These are phyloP conservation scores for Thalpophila matura DNA, from an alignment of 2,888 invertebrate genomes.

Conservation along the genomic window DNA sequence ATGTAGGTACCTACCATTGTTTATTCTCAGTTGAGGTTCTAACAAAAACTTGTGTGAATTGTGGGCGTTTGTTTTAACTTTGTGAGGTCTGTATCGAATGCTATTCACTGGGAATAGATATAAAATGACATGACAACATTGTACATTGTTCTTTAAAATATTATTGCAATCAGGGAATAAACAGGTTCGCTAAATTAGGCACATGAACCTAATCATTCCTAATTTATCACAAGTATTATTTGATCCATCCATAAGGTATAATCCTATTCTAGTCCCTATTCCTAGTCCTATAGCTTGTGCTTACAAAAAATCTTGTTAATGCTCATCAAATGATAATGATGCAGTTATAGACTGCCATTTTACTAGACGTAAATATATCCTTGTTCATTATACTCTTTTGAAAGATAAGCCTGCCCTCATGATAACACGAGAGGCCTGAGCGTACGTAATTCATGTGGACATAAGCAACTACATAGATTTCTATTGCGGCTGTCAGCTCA, in stretches of 20 bases:
- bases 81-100: slow-evolving; percentile 17
- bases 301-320: not conserved
- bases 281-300: no score
- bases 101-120: slow-evolving; percentile 36
- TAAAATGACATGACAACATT: no score
- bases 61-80: slow-evolving; percentile 46
- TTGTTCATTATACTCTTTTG: slow-evolving; percentile 38
- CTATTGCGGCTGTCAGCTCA: slow-evolving; percentile 60
- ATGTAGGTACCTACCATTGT: slow-evolving; percentile 59
- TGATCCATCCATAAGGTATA: no score
- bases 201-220: no score
- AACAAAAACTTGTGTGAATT: slow-evolving; percentile 59
- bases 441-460: slow-evolving; percentile 35
- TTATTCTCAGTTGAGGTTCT: slow-evolving; percentile 44
- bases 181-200: no score
- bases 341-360: not conserved
- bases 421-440: slow-evolving; percentile 44
- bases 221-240: no score
- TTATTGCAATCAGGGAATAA: not conserved
- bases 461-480: slow-evolving; percentile 49
- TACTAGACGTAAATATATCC: slow-evolving; percentile 9
- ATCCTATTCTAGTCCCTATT: no score
- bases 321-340: slow-evolving; percentile 10
- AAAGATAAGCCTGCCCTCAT: slow-evolving; percentile 47
- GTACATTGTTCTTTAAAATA: no score